Conservation (phyloP, 2,797 vertebrate species). For the Perodicticus potto region DNA sequence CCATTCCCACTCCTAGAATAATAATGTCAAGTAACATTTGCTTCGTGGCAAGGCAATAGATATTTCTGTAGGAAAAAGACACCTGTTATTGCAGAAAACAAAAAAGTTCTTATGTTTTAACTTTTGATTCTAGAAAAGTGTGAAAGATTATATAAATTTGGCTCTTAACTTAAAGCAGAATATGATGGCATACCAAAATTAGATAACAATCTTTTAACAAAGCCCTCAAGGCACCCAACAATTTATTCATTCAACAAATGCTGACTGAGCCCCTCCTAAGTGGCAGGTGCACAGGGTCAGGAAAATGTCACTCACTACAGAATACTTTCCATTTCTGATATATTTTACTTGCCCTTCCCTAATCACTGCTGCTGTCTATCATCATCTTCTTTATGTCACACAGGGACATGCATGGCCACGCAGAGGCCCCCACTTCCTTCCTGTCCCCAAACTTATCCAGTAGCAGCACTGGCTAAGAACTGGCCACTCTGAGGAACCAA, state of each 20-base stretch:
- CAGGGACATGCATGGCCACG: rapidly evolving
- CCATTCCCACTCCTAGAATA: neutral
- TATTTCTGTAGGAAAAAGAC: neutral
- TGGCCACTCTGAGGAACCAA: neutral
- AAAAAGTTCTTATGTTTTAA: neutral
- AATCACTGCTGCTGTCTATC: neutral
- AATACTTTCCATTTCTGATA: neutral
- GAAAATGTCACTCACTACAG: neutral
- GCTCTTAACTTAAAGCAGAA: neutral
- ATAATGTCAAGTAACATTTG: neutral
- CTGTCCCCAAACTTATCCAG: neutral
- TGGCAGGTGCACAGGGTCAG: neutral
- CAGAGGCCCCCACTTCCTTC: too few relatives aligned
- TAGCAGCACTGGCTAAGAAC: neutral
- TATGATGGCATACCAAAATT: neutral
- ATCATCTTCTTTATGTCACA: neutral
- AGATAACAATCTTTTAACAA: neutral
- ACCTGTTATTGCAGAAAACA: neutral
- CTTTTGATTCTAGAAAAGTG: slow-evolving; percentile 4
- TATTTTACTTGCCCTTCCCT: neutral
- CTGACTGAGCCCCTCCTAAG: neutral
- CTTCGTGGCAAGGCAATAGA: neutral
- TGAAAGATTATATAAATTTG: neutral
- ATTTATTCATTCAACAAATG: neutral
- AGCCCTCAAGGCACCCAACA: neutral